A percentile compares a stretch with the other conserved stretches of the same genome.
phyloP scores from a whole-genome alignment of 2,888 invertebrate genomes.

The Zele albiditarsus region DNA sequence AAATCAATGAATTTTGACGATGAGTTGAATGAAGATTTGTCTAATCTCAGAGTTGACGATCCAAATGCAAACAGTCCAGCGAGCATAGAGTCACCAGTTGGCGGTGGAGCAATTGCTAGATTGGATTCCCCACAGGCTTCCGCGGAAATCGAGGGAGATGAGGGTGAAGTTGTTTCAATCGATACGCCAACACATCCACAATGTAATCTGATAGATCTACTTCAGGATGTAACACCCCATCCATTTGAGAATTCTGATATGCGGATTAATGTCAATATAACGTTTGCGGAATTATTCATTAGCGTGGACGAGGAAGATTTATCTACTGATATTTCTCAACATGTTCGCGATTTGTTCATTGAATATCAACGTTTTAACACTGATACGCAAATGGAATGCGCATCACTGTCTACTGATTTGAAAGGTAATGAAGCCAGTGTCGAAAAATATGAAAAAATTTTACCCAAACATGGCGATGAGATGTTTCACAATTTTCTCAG shows the following conservation, averaged over 20 bases:
- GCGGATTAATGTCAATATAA: constrained; percentile 63
- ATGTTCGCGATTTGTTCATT: constrained; percentile 78
- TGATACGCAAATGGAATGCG: constrained; percentile 54
- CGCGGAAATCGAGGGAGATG: constrained; percentile 89
- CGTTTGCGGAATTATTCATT: constrained; percentile 75
- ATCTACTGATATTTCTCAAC: constrained; percentile 74
- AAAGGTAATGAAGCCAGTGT: constrained; percentile 69
- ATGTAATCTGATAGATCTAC: constrained; percentile 80
- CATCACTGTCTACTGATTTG: constrained; percentile 57
- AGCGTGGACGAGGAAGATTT: constrained; percentile 77
- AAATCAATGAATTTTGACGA: constrained; percentile 73
- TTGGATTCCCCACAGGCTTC: constrained; percentile 78
- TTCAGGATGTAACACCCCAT: constrained; percentile 79
- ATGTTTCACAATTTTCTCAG: constrained; percentile 87
- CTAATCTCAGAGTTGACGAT: constrained; percentile 76
- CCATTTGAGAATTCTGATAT: constrained; percentile 70
- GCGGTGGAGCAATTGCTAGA: constrained; percentile 76
- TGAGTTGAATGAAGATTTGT: constrained; percentile 75
- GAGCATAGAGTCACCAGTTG: constrained; percentile 68
- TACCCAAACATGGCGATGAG: constrained; percentile 87
- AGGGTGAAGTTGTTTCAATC: constrained; percentile 84
- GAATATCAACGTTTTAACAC: constrained; percentile 76
- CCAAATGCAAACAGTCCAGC: constrained; percentile 75
- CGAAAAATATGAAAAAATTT: constrained; percentile 86
- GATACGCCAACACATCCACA: constrained; percentile 84